Percentiles rank a stretch among this genome's conserved stretches.
Evolutionary conservation across 2,797 vertebrate genomes (phyloP).

Genomic region (Chloroceryle amazona): DNA sequence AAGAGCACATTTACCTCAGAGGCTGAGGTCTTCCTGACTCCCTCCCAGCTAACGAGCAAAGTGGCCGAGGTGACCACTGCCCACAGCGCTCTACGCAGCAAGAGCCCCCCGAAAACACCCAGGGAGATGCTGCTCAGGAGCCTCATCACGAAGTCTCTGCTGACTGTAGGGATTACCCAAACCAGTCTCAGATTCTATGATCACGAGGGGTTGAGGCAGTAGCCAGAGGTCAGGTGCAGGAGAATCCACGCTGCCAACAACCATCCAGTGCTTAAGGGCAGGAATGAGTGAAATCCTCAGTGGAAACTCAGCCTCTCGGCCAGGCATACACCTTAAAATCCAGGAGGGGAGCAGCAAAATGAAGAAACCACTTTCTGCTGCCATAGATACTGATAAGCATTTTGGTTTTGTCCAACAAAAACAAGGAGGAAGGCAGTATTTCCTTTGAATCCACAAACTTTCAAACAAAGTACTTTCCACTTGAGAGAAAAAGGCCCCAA

Average conservation of each 20-base stretch:
- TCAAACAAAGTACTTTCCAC: neutral
- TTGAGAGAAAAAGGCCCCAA: neutral
- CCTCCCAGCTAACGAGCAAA: neutral
- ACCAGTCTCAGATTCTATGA: neutral
- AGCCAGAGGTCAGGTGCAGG: accelerated
- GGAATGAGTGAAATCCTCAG: neutral
- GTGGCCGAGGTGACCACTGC: accelerated
- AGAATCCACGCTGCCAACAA: neutral
- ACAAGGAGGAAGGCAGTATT: neutral
- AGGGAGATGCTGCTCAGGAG: neutral
- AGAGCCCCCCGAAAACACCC: neutral
- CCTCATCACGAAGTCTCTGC: neutral
- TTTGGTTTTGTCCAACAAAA: neutral
- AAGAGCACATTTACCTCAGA: neutral
- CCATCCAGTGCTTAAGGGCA: accelerated
- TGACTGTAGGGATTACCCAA: neutral
- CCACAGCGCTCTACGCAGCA: accelerated
- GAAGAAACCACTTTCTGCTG: neutral
- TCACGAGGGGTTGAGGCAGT: accelerated
- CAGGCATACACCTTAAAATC: neutral
- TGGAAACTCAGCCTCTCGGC: neutral
- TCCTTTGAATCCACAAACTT: neutral
- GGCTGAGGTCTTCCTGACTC: neutral
- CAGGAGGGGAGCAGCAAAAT: neutral
- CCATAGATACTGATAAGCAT: neutral